phyloP scores from a whole-genome alignment of 2,797 vertebrate genomes.

The Galago senegalensis region DNA sequence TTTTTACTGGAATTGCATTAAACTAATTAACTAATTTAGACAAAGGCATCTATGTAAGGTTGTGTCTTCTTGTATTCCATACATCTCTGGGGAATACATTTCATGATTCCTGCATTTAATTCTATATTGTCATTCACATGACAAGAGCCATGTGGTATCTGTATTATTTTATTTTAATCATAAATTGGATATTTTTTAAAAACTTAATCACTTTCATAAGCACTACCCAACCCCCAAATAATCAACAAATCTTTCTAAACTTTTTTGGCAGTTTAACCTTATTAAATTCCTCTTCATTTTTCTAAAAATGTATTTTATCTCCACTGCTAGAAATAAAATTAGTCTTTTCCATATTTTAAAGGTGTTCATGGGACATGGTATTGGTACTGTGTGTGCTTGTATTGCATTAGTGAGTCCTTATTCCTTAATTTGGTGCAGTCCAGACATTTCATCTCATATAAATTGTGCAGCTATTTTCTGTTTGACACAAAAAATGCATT shows the following conservation, averaged over 20 bases:
- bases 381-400: neutral
- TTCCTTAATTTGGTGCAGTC: neutral
- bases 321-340: constrained; percentile 39
- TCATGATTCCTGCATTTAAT: neutral
- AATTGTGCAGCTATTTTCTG: neutral
- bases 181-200: neutral
- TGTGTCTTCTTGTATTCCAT: neutral
- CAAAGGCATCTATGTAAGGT: neutral
- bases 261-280: neutral
- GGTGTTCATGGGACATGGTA: neutral
- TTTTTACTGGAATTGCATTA: neutral
- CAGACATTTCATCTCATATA: neutral
- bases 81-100: neutral
- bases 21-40: neutral
- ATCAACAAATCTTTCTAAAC: neutral
- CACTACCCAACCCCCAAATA: neutral
- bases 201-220: neutral
- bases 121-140: neutral
- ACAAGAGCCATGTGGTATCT: neutral
- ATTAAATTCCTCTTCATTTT: neutral
- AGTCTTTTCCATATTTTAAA: neutral
- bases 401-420: neutral
- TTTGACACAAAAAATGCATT: constrained; percentile 60
- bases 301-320: neutral
- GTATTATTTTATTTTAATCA: constrained; percentile 6